Base-by-base conservation (phyloP, 1,140 invertebrate species). In the Lepeophtheirus salmonis region DNA sequence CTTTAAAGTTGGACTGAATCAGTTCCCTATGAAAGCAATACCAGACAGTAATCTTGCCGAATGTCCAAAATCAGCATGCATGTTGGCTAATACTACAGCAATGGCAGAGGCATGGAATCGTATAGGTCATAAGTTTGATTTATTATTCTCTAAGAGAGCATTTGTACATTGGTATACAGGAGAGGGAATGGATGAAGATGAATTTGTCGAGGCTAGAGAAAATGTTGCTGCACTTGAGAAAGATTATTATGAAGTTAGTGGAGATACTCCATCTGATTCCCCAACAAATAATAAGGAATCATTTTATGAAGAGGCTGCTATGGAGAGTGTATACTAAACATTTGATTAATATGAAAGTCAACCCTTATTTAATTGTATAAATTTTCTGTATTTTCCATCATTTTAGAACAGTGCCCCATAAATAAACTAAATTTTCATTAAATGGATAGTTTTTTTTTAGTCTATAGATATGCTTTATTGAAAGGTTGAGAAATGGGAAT, bases 1-100 rank as follows among this genome's bases (percentile, higher is more conserved):
- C 10, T 72, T 68, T 22, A 67, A 66, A 63, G 67, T 73, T 49
- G 71, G 71, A 50, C 72, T 73, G 41, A 74, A 73, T 67, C 68
- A 74, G 64, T 72, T 73, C 56, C 72, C 72, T 24, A 75, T 74
- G 24, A 75, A 71, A 23, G 72, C 73, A 3, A 71, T 76, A 4
- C 73, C 74, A 14, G 71, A 71, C 21, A 72, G 73, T 25, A 73
- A 75, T 65, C 62, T 74, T 53, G 73, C 74, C 57, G 70, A 70
- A 62, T 68, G 72, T n/a, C 68, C 67, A 2, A 49, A 56, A 2
- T 24, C 72, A n/a, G 69, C 74, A 3, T 75, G 74, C 64, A 75
- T 74, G 72, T 64, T 75, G 61, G 70, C 70, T 56, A 75, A 75
- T 66, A 74, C 72, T 13, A 74, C 72, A 1, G 74, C 75, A 48